These are phyloP conservation scores for Drosophila pegasa DNA, from an alignment of 2,888 invertebrate species.

Conservation along the genomic window DNA sequence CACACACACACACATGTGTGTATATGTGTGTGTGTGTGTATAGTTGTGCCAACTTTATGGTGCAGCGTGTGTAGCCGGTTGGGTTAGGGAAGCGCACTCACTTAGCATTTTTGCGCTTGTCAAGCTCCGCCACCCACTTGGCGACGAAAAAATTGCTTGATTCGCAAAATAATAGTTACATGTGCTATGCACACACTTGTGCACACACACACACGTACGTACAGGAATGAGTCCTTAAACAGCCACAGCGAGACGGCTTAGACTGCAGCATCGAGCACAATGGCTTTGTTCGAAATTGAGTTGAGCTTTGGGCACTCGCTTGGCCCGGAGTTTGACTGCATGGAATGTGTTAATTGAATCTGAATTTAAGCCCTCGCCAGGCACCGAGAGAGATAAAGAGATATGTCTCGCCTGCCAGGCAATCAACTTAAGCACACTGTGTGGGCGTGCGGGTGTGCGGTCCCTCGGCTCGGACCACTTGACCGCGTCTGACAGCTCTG, in stretches of 20 bases:
- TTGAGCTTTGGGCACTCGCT: slow-evolving; percentile 10
- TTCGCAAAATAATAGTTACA: slow-evolving; percentile 69
- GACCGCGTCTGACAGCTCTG: slow-evolving; percentile 61
- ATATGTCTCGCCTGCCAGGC: slow-evolving; percentile 16
- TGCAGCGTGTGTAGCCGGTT: slow-evolving; percentile 24
- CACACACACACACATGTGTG: not conserved
- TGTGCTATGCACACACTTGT: slow-evolving; percentile 29
- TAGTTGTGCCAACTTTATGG: slow-evolving; percentile 1
- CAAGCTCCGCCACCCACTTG: slow-evolving; percentile 34
- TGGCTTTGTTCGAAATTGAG: slow-evolving; percentile 22
- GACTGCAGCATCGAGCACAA: slow-evolving; percentile 35
- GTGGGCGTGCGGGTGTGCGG: slow-evolving; percentile 18
- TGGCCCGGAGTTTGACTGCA: not conserved
- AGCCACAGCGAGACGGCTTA: slow-evolving; percentile 6
- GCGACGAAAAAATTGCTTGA: slow-evolving; percentile 70
- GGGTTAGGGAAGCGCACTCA: slow-evolving; percentile 9
- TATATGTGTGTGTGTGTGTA: not conserved
- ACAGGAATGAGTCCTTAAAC: not conserved
- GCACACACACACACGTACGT: not conserved
- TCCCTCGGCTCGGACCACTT: slow-evolving; percentile 43
- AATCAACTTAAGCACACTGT: slow-evolving; percentile 47
- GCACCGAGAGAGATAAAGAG: not conserved
- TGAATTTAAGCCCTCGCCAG: slow-evolving; percentile 14
- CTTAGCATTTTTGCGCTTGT: slow-evolving; percentile 25
- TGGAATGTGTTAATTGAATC: slow-evolving; percentile 23